phyloP scores from a whole-genome alignment of 1,140 invertebrate genomes.

The Zaprionus lachaisei region DNA sequence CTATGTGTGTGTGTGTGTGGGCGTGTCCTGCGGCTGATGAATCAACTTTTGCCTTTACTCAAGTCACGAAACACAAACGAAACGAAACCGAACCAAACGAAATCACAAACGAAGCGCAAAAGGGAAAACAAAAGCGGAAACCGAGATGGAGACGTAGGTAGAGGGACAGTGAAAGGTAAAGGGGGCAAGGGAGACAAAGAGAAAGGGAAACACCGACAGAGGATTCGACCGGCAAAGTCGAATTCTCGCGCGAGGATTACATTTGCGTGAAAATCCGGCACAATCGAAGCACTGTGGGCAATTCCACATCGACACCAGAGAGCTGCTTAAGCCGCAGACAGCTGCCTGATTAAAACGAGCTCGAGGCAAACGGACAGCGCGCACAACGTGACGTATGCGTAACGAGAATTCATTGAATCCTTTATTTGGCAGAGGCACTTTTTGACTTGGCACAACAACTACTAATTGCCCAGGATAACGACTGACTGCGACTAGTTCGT shows the following conservation, averaged over 20 bases:
- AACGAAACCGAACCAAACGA: slow-evolving; percentile 63
- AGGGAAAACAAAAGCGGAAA: slow-evolving; percentile 6
- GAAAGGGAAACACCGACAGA: slow-evolving; percentile 4
- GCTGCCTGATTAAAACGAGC: slow-evolving; percentile 61
- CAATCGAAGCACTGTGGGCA: slow-evolving; percentile 56
- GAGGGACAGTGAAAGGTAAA: slow-evolving; percentile 5
- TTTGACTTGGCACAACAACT: slow-evolving; percentile 26
- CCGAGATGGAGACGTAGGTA: slow-evolving; percentile 38
- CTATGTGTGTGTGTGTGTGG: slow-evolving; percentile 37
- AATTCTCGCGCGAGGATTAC: slow-evolving; percentile 57
- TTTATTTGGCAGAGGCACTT: slow-evolving; percentile 47
- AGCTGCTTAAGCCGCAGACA: slow-evolving; percentile 41
- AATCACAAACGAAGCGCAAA: slow-evolving; percentile 35
- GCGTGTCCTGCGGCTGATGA: slow-evolving; percentile 78
- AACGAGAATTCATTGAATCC: slow-evolving; percentile 39
- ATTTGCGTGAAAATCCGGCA: slow-evolving; percentile 78
- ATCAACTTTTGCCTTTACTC: slow-evolving; percentile 80
- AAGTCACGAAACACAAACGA: slow-evolving; percentile 80
- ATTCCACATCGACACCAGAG: slow-evolving; percentile 28
- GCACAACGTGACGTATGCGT: slow-evolving; percentile 62
- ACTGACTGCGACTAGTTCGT: slow-evolving; percentile 35
- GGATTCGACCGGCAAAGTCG: slow-evolving; percentile 9
- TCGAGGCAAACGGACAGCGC: slow-evolving; percentile 32
- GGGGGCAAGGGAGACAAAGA: background rate
- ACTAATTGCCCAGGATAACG: slow-evolving; percentile 75